Percentiles rank a stretch among this genome's conserved stretches.
Conservation (phyloP, 2,888 invertebrate species). For the Mamestra brassicae region DNA sequence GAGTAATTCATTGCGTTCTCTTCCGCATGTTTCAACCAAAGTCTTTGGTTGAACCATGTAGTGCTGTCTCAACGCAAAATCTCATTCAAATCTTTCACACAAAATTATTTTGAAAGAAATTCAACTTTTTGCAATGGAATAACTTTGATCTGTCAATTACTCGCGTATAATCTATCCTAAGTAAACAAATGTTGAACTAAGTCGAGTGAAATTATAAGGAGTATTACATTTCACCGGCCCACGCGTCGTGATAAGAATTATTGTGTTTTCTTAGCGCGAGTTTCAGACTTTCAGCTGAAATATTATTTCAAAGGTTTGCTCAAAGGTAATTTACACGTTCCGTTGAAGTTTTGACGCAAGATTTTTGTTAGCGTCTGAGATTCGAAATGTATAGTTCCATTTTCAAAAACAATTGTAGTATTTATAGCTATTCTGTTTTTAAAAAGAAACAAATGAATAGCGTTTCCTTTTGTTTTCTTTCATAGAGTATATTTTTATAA, state of each 20-base stretch:
- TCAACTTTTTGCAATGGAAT: slow-evolving; percentile 75
- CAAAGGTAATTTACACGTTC: slow-evolving; percentile 56
- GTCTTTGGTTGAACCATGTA: background rate
- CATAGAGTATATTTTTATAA: slow-evolving; percentile 36
- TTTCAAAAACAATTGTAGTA: background rate
- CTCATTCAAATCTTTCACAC: slow-evolving; percentile 1
- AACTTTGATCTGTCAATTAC: slow-evolving; percentile 82
- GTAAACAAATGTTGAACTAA: slow-evolving; percentile 73
- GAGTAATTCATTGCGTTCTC: background rate
- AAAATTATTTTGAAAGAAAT: slow-evolving; percentile 64
- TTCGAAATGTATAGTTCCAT: slow-evolving; percentile 3
- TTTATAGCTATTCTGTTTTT: background rate
- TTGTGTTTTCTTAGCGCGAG: slow-evolving; percentile 68
- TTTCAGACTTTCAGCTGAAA: slow-evolving; percentile 61
- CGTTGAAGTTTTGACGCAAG: slow-evolving; percentile 46
- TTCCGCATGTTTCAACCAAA: background rate
- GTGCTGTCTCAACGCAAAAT: background rate
- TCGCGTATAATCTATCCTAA: slow-evolving; percentile 78
- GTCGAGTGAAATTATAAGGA: slow-evolving; percentile 72
- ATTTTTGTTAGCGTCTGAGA: slow-evolving; percentile 36
- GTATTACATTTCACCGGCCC: slow-evolving; percentile 65
- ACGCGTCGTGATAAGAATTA: slow-evolving; percentile 66
- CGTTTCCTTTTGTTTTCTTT: slow-evolving; percentile 4
- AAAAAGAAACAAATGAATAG: background rate
- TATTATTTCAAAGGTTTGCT: slow-evolving; percentile 63